Percentiles rank a stretch among this genome's conserved stretches.
phyloP scores from a whole-genome alignment of 2,113 vertebrate genomes.

The Istiophorus platypterus region DNA sequence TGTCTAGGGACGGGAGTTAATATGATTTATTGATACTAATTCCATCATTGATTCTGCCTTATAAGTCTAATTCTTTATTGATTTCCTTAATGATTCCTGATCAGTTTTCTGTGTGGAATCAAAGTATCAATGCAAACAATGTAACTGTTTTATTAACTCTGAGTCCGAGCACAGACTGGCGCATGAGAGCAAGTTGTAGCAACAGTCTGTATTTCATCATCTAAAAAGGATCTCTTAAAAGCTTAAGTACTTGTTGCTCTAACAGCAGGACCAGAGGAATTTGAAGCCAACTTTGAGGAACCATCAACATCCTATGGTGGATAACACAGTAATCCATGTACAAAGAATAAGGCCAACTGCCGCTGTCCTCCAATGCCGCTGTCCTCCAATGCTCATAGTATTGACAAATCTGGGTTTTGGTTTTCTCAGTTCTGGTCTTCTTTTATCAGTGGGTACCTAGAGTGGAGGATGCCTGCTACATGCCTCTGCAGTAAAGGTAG shows the following conservation, averaged over 20 bases:
- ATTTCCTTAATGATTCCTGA: too few species aligned
- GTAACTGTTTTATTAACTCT: too few species aligned
- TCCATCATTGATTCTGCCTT: too few species aligned
- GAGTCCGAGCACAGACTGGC: too few species aligned
- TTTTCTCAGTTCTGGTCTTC: constrained; percentile 2
- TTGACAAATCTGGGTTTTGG: constrained; percentile 10
- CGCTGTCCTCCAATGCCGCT: neutral
- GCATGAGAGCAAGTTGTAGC: too few species aligned
- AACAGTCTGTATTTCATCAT: too few species aligned
- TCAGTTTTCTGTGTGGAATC: too few species aligned
- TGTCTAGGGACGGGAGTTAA: too few species aligned
- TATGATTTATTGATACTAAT: too few species aligned
- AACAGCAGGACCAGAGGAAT: neutral
- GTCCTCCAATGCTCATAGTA: neutral
- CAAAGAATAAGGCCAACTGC: neutral
- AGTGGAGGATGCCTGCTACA: constrained; percentile 42
- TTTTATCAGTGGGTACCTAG: constrained; percentile 22
- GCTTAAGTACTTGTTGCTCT: neutral
- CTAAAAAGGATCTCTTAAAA: neutral
- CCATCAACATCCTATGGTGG: neutral
- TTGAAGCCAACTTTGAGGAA: neutral
- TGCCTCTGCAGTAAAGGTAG: constrained; percentile 47
- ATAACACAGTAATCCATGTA: neutral
- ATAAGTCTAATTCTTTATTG: too few species aligned
- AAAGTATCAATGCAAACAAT: too few species aligned